A percentile compares a stretch with the other conserved stretches of the same genome.
Conservation (phyloP, 2,797 vertebrate genomes). For the Gila robusta region DNA sequence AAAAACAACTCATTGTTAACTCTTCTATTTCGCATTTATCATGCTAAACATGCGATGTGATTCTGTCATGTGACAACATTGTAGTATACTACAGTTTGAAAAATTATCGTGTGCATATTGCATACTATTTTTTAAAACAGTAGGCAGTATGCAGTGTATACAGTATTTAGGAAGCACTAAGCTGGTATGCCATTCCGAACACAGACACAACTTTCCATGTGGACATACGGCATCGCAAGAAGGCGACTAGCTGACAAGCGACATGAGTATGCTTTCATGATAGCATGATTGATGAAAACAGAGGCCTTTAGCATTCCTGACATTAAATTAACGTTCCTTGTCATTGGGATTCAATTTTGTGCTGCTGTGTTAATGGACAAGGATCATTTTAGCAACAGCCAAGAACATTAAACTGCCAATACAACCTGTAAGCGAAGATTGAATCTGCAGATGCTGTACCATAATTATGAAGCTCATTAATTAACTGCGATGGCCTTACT, state of each 20-base stretch:
- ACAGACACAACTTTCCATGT: neutral
- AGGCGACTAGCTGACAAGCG: neutral
- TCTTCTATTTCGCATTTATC: constrained; percentile 7
- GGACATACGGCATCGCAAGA: neutral
- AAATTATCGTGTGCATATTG: neutral
- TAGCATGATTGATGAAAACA: constrained; percentile 24
- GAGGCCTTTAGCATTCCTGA: constrained; percentile 27
- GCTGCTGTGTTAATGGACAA: constrained; percentile 29
- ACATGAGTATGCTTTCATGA: constrained; percentile 16
- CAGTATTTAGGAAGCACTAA: neutral
- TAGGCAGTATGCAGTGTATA: neutral
- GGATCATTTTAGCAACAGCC: constrained; percentile 28
- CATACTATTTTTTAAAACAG: neutral
- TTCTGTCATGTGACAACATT: neutral
- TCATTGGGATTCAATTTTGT: constrained; percentile 25
- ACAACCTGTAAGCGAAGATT: constrained; percentile 32
- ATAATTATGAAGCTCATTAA: constrained; percentile 38
- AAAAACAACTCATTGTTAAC: neutral
- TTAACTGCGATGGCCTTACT: constrained; percentile 1
- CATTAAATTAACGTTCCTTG: constrained; percentile 36
- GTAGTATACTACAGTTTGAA: neutral
- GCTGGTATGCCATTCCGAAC: neutral
- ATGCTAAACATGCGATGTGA: neutral
- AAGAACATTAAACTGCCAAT: constrained; percentile 40
- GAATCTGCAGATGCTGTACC: constrained; percentile 3